phyloP scores from a whole-genome alignment of 1,140 invertebrate species.

The Atta cephalotes region DNA sequence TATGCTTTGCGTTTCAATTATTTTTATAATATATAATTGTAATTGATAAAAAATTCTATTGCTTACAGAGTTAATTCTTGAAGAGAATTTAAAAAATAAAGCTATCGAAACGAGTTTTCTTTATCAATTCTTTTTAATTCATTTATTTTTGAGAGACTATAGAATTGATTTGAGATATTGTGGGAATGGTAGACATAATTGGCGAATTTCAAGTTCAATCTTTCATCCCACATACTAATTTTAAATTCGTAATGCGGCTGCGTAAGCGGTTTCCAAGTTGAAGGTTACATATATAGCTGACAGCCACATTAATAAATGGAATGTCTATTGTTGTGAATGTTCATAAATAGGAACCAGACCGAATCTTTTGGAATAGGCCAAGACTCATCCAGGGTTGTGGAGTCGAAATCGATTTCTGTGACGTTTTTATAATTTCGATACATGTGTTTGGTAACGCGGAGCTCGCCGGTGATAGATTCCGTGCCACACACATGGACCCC shows the following conservation, averaged over 20 bases:
- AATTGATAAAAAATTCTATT: background rate
- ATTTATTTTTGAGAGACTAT: background rate
- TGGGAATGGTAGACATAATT: background rate
- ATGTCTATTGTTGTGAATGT: background rate
- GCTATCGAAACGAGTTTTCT: background rate
- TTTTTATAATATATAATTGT: background rate
- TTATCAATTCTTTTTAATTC: background rate
- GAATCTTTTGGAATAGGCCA: background rate
- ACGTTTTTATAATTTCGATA: background rate
- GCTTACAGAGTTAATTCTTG: background rate
- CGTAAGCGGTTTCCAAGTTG: background rate
- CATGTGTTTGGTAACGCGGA: background rate
- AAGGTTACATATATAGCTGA: background rate
- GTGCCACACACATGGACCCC: conserved; percentile 22
- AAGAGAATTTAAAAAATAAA: background rate
- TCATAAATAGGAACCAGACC: background rate
- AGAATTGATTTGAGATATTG: background rate
- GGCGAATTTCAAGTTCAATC: background rate
- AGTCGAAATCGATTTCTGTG: background rate
- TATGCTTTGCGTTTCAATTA: background rate
- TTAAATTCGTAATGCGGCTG: background rate
- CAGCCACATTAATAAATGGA: background rate
- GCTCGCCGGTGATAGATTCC: conserved; percentile 64
- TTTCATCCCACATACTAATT: background rate
- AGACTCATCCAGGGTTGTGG: background rate